Evolutionary conservation across 2,797 vertebrate species (phyloP), one percentile per base, ranked within the genome.

Genomic region (Chloroceryle inda): DNA sequence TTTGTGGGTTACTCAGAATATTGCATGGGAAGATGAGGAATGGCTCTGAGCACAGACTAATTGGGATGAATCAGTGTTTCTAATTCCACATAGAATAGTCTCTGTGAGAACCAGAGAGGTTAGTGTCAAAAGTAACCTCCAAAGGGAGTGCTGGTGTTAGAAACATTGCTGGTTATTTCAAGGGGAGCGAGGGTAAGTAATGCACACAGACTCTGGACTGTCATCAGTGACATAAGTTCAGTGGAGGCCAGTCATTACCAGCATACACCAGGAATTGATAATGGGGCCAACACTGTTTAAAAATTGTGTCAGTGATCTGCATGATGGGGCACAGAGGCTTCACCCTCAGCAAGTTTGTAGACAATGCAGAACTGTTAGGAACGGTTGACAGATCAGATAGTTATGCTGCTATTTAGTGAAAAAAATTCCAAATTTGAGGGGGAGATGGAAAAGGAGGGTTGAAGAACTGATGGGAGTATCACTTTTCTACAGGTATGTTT

Each of bases 61-160:
- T 73, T 81, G 55, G 69, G 68, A 74, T 92, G 92, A 95, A 90
- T 91, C 77, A 94, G 76, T 72, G 66, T 62, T 84, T 93, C 67
- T 90, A 62, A 93, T 78, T 90, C 52, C 63, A 49, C 84, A 27
- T 9, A 90, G 56, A 78, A 69, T 9, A 73, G 59, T 20, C 10
- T 73, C 83, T 88, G 66, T 94, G 95, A 96, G 92, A 96, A 93
- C 72, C 2, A 3, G 61, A 81, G 89, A 80, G 50, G 26, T 86
- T 90, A 58, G 22, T 44, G 53, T 56, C 59, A 69, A 86, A 69
- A 75, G 31, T 22, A 56, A 33, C 55, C 55, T 56, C 55, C 55
- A 35, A 56, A 62, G 17, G 35, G 47, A 86, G 47, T 2, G 1
- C 33, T 91, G 20, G 11, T 73, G 29, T 18, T 73, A 66, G 55